Base-by-base conservation (phyloP, 1,140 invertebrate species). In the Chrysomallon squamiferum region DNA sequence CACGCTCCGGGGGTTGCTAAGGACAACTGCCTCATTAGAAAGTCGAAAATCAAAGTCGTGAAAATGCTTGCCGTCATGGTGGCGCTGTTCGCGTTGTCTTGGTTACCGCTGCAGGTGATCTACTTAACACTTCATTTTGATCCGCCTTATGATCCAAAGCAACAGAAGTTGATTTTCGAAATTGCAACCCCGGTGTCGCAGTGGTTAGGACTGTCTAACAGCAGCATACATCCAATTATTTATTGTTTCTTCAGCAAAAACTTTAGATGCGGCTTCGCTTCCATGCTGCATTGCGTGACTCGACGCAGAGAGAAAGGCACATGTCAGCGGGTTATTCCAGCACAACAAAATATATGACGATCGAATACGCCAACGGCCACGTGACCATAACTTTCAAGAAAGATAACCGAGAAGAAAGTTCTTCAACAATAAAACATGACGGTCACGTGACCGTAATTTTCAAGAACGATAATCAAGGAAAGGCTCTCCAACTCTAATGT, bases 241-340 rank as follows among this genome's bases (percentile, higher is more conserved):
- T 98, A 98, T 85, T 95, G 95, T 0, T 96, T 95, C 84, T 97
- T 97, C 87, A 97, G 97, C 84, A 95, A 96, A 75, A 97, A 97
- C 80, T 97, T 95, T 81, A 88, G 95, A 0, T 90, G 92, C 20
- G 95, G 95, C 1, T 97, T 97, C 84, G n/a, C n/a, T n/a, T n/a
- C n/a, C 0, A 61, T 79, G 63, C 22, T 74, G 6, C 65, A 64
- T n/a, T 77, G 76, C 58, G 32, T 65, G 13, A 61, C 35, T 20
- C 41, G 25, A 27, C 58, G 11, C 29, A 63, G 41, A 45, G 64
- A 25, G 35, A 41, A 20, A 33, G 67, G 13, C 64, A 50, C 20
- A 47, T 58, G 13, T 58, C 57, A 30, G 57, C 57, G 32, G 18
- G n/a, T 47, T 47, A 47, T 13, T 76, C 65, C 59, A 69, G 65